A percentile compares a stretch with the other conserved stretches of the same genome.
phyloP scores from a whole-genome alignment of 2,797 vertebrate species.

The Pseudochirops cupreus region DNA sequence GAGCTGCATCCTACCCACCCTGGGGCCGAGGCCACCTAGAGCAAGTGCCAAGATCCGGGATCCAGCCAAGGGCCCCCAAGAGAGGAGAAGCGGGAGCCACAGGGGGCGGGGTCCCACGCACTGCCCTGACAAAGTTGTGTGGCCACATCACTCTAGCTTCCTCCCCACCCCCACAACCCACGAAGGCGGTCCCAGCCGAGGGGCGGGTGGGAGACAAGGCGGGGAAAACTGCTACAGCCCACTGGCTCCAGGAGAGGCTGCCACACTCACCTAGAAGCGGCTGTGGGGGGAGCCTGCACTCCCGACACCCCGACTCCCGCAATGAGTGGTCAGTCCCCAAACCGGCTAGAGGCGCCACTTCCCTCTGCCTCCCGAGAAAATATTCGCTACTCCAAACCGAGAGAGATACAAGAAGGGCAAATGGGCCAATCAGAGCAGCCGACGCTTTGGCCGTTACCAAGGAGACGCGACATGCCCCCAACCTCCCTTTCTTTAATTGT shows the following conservation, averaged over 20 bases:
- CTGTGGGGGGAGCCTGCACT: neutral
- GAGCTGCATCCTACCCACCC: neutral
- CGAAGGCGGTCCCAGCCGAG: fast-evolving
- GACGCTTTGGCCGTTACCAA: constrained; percentile 48
- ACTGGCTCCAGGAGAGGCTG: neutral
- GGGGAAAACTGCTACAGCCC: neutral
- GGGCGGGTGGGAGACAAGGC: fast-evolving
- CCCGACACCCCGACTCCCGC: constrained; percentile 38
- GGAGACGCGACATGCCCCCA: constrained; percentile 68
- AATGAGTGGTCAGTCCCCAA: constrained; percentile 81
- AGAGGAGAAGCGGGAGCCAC: neutral
- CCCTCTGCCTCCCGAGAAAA: neutral
- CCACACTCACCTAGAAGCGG: constrained; percentile 71
- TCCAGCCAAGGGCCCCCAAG: fast-evolving
- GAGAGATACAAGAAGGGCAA: neutral
- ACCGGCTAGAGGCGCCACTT: constrained; percentile 45
- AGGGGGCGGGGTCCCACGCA: neutral
- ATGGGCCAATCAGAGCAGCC: constrained; percentile 50
- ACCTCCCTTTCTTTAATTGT: constrained; percentile 62
- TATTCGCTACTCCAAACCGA: constrained; percentile 45
- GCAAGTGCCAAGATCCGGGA: neutral
- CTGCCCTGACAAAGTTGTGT: neutral
- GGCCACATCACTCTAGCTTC: fast-evolving
- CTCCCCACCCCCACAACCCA: fast-evolving
- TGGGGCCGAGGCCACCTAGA: fast-evolving